Evolutionary conservation across 2,888 invertebrate genomes (phyloP), one percentile per base, ranked within the genome.

Genomic region (Campaea margaritaria): DNA sequence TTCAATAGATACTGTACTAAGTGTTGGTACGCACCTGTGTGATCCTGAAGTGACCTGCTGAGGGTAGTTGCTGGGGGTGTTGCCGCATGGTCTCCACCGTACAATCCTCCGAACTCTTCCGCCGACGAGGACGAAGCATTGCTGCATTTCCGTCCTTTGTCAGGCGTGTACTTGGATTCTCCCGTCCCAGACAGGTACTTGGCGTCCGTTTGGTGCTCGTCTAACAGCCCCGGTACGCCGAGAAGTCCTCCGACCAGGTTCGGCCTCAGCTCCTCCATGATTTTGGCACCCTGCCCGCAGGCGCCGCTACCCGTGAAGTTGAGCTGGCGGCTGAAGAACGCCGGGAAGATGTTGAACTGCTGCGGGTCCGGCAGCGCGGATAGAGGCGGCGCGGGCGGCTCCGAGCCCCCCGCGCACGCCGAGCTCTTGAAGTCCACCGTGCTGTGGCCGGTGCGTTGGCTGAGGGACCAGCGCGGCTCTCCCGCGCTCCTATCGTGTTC

Each of bases 301-400:
- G 94, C 94, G 61, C 95, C 94, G 62, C 94, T 89, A 74, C 95
- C 94, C 49, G 95, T 95, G 88, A 97, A 97, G 88, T 97, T 97
- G 74, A 97, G 93, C 89, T 97, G 97, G 67, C 97, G 94, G 93
- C 97, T 97, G 89, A 97, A 97, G 84, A 97, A 97, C 64, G 97
- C 97, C 76, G 97, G 97, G 89, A 97, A 97, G 80, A 97, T 97
- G 93, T 97, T 97, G 93, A 97, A 97, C 93, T 97, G 97, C 84
- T 96, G 96, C 68, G 95, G 95, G 74, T 94, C 94, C 73, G 93
- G 94, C 76, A 94, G 93, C 77, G 92, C 93, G 80, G 93, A 90
- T 76, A 93, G 94, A 77, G 91, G 88, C 87, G 87, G 89, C 89
- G 87, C 91, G 88, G 89, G 89, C 69, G 87, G 88, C 85, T 90